A percentile compares a stretch with the other conserved stretches of the same genome.
Evolutionary conservation across 2,113 vertebrate species (phyloP).

Genomic region (Ictidomys tridecemlineatus): DNA sequence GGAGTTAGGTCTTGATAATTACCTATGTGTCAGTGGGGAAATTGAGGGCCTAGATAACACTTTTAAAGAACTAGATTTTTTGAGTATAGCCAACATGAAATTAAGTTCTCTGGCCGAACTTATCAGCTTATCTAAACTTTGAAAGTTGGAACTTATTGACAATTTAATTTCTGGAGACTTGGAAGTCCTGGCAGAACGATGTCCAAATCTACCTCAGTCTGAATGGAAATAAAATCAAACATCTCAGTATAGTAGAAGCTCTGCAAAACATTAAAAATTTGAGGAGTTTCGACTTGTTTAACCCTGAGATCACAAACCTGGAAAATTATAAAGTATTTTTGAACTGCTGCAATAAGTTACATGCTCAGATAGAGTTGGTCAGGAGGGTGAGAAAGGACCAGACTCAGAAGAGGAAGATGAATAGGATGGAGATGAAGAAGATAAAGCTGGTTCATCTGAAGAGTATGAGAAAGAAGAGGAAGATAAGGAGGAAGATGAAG

Average conservation of each 20-base stretch:
- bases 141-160: conserved; percentile 91
- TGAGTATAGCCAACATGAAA: conserved; percentile 91
- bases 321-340: not conserved
- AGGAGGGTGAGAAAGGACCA: not conserved
- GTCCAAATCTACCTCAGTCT: conserved; percentile 92
- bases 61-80: conserved; percentile 90
- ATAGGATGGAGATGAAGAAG: not conserved
- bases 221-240: conserved; percentile 93
- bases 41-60: conserved; percentile 91
- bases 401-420: not conserved
- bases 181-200: conserved; percentile 90
- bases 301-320: not conserved
- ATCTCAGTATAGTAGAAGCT: conserved; percentile 91
- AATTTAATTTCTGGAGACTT: conserved; percentile 91
- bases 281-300: not conserved
- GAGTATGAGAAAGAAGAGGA: not conserved
- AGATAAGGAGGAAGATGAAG: not conserved
- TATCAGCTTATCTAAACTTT: conserved; percentile 90
- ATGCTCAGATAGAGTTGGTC: not conserved
- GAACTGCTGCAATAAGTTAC: not conserved
- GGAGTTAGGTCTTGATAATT: conserved; percentile 91
- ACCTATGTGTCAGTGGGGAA: conserved; percentile 90
- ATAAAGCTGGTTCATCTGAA: not conserved
- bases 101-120: conserved; percentile 89
- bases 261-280: conserved; percentile 66